phyloP scores from a whole-genome alignment of 2,113 vertebrate genomes.

The Chlorocebus sabaeus region DNA sequence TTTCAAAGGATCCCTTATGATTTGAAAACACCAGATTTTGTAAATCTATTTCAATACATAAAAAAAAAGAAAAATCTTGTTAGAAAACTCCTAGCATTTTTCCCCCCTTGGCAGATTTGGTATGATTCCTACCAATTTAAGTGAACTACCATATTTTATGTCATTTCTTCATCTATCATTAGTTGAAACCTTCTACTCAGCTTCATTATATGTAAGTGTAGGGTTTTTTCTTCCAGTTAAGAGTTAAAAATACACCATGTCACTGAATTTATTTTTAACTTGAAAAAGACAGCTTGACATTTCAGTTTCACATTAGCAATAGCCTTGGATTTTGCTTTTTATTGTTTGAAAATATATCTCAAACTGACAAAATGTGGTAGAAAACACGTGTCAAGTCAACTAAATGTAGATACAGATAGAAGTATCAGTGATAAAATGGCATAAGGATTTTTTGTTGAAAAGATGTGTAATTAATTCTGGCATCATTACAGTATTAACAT shows the following conservation, averaged over 20 bases:
- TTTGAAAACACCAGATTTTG: slow-evolving; percentile 24
- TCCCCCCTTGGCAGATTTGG: not conserved
- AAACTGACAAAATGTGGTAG: slow-evolving; percentile 31
- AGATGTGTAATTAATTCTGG: not conserved
- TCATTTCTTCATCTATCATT: not conserved
- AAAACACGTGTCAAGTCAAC: slow-evolving; percentile 29
- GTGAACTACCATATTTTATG: not conserved
- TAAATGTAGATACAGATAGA: slow-evolving; percentile 13
- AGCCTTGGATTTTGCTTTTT: not conserved
- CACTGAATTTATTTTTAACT: slow-evolving; percentile 37
- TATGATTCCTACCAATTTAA: not conserved
- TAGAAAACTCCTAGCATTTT: not conserved
- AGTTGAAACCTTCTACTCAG: not conserved
- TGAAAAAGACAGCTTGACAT: slow-evolving; percentile 30
- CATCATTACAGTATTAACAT: slow-evolving; percentile 22
- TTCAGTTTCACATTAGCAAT: not conserved
- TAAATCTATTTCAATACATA: slow-evolving; percentile 4
- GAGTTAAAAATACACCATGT: not conserved
- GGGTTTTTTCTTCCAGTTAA: not conserved
- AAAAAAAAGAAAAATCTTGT: not conserved
- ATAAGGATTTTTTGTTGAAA: slow-evolving; percentile 22
- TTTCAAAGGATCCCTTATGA: not conserved
- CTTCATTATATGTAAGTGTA: not conserved
- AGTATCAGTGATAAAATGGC: not conserved
- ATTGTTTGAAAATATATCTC: slow-evolving; percentile 42